Base-by-base conservation (phyloP, 2,888 invertebrate species). In the Torymus texanus region DNA sequence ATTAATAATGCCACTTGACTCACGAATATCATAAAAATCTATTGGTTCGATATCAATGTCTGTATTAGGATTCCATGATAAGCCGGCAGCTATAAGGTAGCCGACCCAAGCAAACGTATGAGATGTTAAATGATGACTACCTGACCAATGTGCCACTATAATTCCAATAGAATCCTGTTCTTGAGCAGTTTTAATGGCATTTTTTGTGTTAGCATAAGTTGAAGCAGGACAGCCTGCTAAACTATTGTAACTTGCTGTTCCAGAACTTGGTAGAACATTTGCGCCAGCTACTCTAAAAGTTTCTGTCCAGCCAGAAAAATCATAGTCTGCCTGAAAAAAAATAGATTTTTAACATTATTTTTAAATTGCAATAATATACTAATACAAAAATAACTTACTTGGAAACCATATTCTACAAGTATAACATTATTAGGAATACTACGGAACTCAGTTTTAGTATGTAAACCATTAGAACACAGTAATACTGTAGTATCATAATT, bases 201-300 rank as follows among this genome's bases (percentile, higher is more conserved):
- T 91, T 84, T 91, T 92, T 62, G 93, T 92, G 85, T 93, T 93
- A 18, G 91, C 91, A 13, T 92, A 89, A 10, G 93, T 92, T 16
- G 93, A 93, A 79, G 93, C 93, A 1, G 93, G 93, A 88, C 92
- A 93, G 11, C 93, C 93, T 10, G 92, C 92, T 68, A 93, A 86
- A 84, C 93, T 92, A 85, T 93, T 93, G 91, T 93, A 93, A 79
- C 93, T 92, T 58, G 93, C 92, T 41, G 93, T 93, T 21, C 93
- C 93, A 24, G 93, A 92, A 84, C 92, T 92, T 18, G 92, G 91
- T 76, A 91, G 89, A 71, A 92, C 91, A 82, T 92, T 90, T 58
- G 90, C 90, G 16, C 92, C 91, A 51, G 89, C 90, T 75, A 90
- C 86, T 83, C 90, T 89, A 76, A 91, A 90, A 11, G 91, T 88